Conservation (phyloP, 1,140 invertebrate species). For the Sipha flava region DNA sequence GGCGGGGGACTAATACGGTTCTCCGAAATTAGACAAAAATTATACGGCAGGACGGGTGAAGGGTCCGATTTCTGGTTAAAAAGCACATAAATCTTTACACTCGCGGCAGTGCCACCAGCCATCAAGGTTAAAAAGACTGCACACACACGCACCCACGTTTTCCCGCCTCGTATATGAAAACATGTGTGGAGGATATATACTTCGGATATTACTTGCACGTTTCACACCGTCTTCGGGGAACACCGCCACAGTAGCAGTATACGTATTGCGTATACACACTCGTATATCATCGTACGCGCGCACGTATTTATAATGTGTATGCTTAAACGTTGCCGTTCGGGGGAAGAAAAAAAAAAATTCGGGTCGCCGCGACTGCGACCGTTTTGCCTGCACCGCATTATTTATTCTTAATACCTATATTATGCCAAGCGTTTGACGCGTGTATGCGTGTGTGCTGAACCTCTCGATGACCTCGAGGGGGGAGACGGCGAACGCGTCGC, state of each 20-base stretch:
- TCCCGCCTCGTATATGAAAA: neutral
- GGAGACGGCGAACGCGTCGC: neutral
- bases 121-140: conserved; percentile 19
- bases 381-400: neutral
- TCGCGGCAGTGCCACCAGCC: neutral
- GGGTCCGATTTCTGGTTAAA: conserved; percentile 6
- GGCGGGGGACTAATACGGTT: neutral
- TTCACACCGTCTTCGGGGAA: neutral
- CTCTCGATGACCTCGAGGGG: conserved; percentile 1
- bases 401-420: neutral
- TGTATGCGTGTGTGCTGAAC: neutral
- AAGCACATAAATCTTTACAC: conserved; percentile 19
- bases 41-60: neutral
- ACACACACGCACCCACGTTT: neutral
- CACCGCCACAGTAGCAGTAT: too few species aligned
- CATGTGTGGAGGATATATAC: neutral
- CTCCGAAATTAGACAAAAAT: conserved; percentile 17
- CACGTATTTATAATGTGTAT: too few species aligned
- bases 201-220: conserved; percentile 4
- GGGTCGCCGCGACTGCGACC: too few species aligned
- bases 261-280: neutral
- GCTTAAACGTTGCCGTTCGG: neutral
- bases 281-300: neutral
- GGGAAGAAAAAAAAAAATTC: neutral
- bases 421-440: neutral